Base-by-base conservation (phyloP, 2,113 vertebrate species). In the Hypocryptadius cinnamomeus region DNA sequence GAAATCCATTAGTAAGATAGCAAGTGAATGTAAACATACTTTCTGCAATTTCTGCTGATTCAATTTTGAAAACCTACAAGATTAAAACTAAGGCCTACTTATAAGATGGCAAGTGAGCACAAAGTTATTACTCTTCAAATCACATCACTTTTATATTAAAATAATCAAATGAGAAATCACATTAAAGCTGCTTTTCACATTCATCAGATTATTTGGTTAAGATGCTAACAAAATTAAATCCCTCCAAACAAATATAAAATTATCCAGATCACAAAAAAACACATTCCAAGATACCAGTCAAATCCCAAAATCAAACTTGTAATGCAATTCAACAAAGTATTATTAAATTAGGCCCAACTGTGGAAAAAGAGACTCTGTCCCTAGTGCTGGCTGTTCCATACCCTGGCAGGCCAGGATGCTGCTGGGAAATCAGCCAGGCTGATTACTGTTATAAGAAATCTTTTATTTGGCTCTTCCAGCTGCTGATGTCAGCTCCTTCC, bases 371-470 rank as follows among this genome's bases (percentile, higher is more conserved):
- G 76, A 17, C 19, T 57, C 27, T 37, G 53, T 65, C 37, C 90
- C 39, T 23, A 28, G 76, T 40, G 27, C 37, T 47, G 56, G 64
- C 68, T 92, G 65, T 44, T 87, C 84, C 42, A 17, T 1, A 28
- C 15, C 81, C 79, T 45, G 2, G 79, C 85, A 87, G 81, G 39
- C 70, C 4, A 2, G 44, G 78, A 73, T 56, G 50, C 79, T 94
- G 85, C 94, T 91, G 94, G 95, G 94, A 83, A 95, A 88, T 84
- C 35, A 91, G 92, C 92, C 94, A 90, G 79, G 8, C 80, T 69
- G 90, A 90, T 95, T 94, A 94, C 93, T 45, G 79, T 68, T 95
- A 91, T 1, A 95, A 94, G 82, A 95, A 94, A 96, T 96, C 93
- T 95, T 88, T 90, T 39, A 48, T 88, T 94, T 95, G 90, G 95